Percentiles rank a stretch among this genome's conserved stretches.
These are phyloP conservation scores for Micrasema longulum DNA, from an alignment of 1,140 invertebrate species.

Conservation along the genomic window DNA sequence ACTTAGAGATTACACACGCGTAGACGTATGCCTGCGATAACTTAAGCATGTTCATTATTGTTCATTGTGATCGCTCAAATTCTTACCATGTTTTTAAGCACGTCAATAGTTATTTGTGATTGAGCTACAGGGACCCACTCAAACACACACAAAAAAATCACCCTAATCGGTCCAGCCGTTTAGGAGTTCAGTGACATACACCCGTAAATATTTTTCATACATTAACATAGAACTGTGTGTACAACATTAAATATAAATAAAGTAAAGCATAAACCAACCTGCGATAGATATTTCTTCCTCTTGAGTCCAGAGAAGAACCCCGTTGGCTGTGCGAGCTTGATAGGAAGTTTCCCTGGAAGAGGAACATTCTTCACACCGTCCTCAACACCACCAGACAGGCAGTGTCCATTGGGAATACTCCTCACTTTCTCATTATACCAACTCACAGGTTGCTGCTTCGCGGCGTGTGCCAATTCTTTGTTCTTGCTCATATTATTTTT, in stretches of 20 bases:
- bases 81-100: too few relatives aligned
- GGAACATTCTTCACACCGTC: not conserved
- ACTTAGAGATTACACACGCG: too few relatives aligned
- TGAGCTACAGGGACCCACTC: too few relatives aligned
- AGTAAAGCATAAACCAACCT: slow-evolving; percentile 55
- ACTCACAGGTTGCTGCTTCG: not conserved
- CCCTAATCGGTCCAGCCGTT: too few relatives aligned
- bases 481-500: slow-evolving; percentile 61
- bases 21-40: too few relatives aligned
- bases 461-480: not conserved
- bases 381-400: slow-evolving; percentile 22
- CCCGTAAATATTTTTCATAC: slow-evolving; percentile 38
- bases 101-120: too few relatives aligned
- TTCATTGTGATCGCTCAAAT: too few relatives aligned
- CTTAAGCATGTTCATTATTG: too few relatives aligned
- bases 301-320: slow-evolving; percentile 51
- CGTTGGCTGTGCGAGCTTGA: slow-evolving; percentile 34
- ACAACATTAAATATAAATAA: not conserved
- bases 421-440: slow-evolving; percentile 29
- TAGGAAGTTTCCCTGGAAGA: slow-evolving; percentile 39
- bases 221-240: too few relatives aligned
- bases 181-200: too few relatives aligned
- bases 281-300: slow-evolving; percentile 64
- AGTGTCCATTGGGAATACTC: slow-evolving; percentile 43
- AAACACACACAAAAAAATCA: too few relatives aligned